Evolutionary conservation across 2,888 invertebrate species (phyloP).

Genomic region (Troides helena): DNA sequence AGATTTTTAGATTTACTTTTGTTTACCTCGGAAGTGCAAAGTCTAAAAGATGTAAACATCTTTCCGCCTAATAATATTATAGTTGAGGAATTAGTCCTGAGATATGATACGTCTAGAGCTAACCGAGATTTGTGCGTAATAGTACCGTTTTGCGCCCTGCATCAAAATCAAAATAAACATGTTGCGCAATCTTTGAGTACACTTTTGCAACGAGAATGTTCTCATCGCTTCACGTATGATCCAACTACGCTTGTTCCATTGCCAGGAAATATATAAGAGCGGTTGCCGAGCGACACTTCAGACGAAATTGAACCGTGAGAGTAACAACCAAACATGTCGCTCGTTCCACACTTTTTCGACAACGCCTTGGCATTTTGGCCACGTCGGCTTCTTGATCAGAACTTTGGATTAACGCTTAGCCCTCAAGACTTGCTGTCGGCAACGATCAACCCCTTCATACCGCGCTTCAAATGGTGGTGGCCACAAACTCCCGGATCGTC

Average conservation of each 20-base stretch:
- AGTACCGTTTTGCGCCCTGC: constrained; percentile 7
- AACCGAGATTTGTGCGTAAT: constrained; percentile 3
- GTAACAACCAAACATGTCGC: constrained; percentile 51
- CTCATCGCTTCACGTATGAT: constrained; percentile 37
- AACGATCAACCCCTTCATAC: constrained; percentile 48
- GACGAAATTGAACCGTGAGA: constrained; percentile 34
- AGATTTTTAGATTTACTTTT: background rate
- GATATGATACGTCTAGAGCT: background rate
- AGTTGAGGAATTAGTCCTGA: background rate
- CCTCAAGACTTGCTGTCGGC: constrained; percentile 62
- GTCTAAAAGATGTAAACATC: background rate
- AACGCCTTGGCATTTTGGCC: constrained; percentile 62
- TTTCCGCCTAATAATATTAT: background rate
- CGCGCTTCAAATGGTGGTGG: constrained; percentile 53
- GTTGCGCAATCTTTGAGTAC: constrained; percentile 20
- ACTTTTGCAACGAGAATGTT: constrained; percentile 45
- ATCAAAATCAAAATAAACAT: constrained; percentile 26
- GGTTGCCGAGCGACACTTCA: constrained; percentile 35
- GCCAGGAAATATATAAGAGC: constrained; percentile 44
- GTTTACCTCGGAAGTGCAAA: background rate
- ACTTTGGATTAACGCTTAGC: constrained; percentile 64
- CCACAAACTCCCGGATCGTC: constrained; percentile 68
- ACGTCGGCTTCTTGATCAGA: constrained; percentile 65
- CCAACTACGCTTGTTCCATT: constrained; percentile 34
- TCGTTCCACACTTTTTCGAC: constrained; percentile 60